Conservation (phyloP, 2,113 vertebrate species). For the Prionailurus bengalensis region DNA sequence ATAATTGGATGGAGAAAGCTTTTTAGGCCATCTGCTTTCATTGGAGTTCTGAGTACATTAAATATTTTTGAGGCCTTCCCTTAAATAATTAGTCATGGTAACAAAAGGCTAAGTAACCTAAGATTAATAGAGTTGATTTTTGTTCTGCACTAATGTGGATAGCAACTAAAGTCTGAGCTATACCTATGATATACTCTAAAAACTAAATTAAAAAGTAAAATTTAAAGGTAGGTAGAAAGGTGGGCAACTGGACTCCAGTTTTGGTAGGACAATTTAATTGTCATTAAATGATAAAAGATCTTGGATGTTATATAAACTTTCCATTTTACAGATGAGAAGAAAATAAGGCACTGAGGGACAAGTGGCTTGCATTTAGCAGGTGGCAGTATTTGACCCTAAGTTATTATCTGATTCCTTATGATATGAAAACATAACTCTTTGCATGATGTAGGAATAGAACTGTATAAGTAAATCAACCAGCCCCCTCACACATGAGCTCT, state of each 20-base stretch:
- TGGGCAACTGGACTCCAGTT: neutral
- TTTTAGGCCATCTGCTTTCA: neutral
- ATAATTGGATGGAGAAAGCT: neutral
- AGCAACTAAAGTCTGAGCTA: neutral
- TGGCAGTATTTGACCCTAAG: neutral
- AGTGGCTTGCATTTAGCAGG: neutral
- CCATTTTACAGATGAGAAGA: neutral
- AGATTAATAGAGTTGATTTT: neutral
- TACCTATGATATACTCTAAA: neutral
- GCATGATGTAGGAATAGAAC: neutral
- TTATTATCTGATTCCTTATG: neutral
- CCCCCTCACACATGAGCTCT: neutral
- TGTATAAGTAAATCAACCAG: neutral
- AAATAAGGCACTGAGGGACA: neutral
- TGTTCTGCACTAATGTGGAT: neutral
- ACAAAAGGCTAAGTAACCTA: neutral
- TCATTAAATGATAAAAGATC: neutral
- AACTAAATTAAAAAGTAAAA: neutral
- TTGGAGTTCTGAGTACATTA: neutral
- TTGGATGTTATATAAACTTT: neutral
- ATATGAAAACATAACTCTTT: constrained; percentile 17
- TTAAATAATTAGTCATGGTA: neutral
- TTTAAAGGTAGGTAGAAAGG: neutral
- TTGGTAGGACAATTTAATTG: neutral
- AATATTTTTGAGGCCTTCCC: neutral